Conservation (phyloP, 2,797 vertebrate species). For the Pseudochirops cupreus region DNA sequence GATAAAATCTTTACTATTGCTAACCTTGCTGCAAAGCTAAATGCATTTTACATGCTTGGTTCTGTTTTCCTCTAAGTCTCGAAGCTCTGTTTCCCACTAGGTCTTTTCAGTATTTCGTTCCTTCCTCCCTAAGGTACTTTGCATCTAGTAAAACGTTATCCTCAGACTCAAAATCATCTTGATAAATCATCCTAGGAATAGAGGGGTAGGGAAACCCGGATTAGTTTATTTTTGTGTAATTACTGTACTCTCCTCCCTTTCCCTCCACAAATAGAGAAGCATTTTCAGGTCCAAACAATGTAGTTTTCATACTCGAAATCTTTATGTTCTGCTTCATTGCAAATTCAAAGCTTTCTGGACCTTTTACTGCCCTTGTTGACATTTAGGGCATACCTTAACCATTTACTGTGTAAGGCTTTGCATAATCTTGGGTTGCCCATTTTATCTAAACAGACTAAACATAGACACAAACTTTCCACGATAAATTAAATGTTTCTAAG, state of each 20-base stretch:
- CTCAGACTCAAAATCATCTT: constrained; percentile 44
- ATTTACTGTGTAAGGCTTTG: constrained; percentile 39
- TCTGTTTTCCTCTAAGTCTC: constrained; percentile 50
- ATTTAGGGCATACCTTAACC: constrained; percentile 26
- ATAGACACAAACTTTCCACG: constrained; percentile 52
- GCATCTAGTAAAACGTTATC: constrained; percentile 48
- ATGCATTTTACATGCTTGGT: constrained; percentile 5
- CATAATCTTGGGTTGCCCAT: constrained; percentile 51
- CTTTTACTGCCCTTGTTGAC: constrained; percentile 44
- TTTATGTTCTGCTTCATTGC: constrained; percentile 57
- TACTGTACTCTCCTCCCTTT: neutral
- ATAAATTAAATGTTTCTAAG: constrained; percentile 65
- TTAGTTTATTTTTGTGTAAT: constrained; percentile 30
- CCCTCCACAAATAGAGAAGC: neutral
- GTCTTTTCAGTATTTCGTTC: constrained; percentile 31
- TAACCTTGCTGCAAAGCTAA: constrained; percentile 52
- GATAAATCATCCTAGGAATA: constrained; percentile 38
- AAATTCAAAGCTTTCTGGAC: constrained; percentile 39
- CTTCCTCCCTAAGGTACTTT: constrained; percentile 50
- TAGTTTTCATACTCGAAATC: constrained; percentile 34
- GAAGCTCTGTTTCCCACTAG: constrained; percentile 61
- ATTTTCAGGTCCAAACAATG: neutral
- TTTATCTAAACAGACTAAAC: constrained; percentile 47
- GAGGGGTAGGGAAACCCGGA: constrained; percentile 28
- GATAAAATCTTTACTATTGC: neutral